Base-by-base conservation (phyloP, 2,797 vertebrate genomes). In the Hypotaenidia okinawae region DNA sequence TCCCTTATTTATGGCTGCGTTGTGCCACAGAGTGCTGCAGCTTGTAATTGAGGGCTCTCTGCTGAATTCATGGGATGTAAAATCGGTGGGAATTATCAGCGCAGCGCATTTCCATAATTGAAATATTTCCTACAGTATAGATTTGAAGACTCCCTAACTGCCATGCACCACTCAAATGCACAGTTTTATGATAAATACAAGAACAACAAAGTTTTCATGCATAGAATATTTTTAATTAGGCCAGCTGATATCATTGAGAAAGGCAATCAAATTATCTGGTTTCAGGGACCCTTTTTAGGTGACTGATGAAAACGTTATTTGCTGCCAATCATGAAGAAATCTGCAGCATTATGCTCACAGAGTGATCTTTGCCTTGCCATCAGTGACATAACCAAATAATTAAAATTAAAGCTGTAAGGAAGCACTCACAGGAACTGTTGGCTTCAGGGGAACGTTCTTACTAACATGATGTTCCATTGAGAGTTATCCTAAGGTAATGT, bases 41-140 rank as follows among this genome's bases (percentile, higher is more conserved):
- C 82, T 81, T 84, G 70, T 93, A 86, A 91, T 74, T 94, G 91
- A 81, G 79, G 62, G 35, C 68, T 80, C 86, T 92, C 87, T 95
- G 92, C n/a, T 89, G 81, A 82, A 90, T 92, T 74, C 2, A 0
- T 43, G 77, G 72, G 57, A 8, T 68, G 35, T 66, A 58, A 88
- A 87, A 87, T 67, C 57, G 51, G 51, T 84, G 47, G 74, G 62
- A 94, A 68, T 94, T 84, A 91, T 90, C 73, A 78, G 54, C 35
- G 39, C 33, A 47, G 59, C 62, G 9, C 33, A 52, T 90, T 95
- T 90, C 49, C 27, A 10, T 91, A 90, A 90, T 86, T 67, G 54
- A 92, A 91, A 32, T 63, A 51, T 59, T 94, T 93, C 57, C 37
- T 66, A 2, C 13, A 8, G 39, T 74, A 22, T 22, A 27, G 63